A percentile compares a stretch with the other conserved stretches of the same genome.
phyloP scores from a whole-genome alignment of 2,113 vertebrate species.

The Calonectris borealis region DNA sequence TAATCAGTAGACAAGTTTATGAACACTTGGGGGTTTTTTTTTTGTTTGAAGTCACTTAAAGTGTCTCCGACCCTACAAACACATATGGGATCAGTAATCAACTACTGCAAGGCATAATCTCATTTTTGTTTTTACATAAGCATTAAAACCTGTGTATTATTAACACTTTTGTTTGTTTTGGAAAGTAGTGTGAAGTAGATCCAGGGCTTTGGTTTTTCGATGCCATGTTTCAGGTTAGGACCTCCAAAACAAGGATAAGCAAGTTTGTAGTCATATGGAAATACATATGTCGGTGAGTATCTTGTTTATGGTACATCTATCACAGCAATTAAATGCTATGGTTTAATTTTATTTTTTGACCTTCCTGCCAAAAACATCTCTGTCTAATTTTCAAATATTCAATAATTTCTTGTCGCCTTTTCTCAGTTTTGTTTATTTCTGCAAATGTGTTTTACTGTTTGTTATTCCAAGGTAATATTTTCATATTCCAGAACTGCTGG shows the following conservation, averaged over 20 bases:
- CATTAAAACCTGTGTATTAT: background rate
- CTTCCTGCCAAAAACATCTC: background rate
- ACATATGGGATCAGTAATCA: background rate
- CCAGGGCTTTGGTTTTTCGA: background rate
- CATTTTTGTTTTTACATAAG: background rate
- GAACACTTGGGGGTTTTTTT: background rate
- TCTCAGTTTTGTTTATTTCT: background rate
- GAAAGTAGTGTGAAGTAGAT: background rate
- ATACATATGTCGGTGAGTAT: rapidly evolving
- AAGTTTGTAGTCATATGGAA: background rate
- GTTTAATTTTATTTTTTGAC: background rate
- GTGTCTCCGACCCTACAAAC: background rate
- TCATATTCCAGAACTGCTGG: background rate
- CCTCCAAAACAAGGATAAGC: background rate
- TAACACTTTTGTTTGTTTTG: background rate
- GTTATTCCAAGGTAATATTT: background rate
- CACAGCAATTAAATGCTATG: background rate
- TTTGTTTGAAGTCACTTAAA: background rate
- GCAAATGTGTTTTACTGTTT: background rate
- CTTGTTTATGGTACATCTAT: background rate
- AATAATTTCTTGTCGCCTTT: rapidly evolving
- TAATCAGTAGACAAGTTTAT: background rate
- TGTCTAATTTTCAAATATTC: background rate
- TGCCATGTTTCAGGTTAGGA: background rate
- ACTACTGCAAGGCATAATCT: background rate